Conservation (phyloP, 1,140 invertebrate genomes). For the Eciton burchellii region DNA sequence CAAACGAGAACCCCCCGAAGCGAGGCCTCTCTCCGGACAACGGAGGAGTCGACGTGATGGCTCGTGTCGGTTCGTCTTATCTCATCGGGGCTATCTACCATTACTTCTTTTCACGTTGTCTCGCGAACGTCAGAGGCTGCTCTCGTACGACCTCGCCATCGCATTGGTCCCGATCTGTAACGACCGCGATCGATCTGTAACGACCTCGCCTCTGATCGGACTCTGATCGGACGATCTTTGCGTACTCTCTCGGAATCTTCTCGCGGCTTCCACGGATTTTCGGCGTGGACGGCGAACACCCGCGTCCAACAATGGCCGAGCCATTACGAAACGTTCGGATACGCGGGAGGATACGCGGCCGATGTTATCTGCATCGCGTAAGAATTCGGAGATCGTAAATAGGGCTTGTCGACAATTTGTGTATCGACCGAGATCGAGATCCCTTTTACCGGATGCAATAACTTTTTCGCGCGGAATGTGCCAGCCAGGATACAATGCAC, state of each 20-base stretch:
- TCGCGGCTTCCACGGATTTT: conserved; percentile 53
- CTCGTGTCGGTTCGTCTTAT: conserved; percentile 76
- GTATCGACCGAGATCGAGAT: background rate
- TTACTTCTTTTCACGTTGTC: conserved; percentile 75
- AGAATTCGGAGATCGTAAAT: conserved; percentile 20
- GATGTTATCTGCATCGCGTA: background rate
- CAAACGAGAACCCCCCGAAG: conserved; percentile 71
- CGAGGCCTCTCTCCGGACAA: conserved; percentile 60
- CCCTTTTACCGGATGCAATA: background rate
- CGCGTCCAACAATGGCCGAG: background rate
- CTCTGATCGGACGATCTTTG: conserved; percentile 53
- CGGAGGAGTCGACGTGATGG: conserved; percentile 72
- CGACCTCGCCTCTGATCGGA: conserved; percentile 31
- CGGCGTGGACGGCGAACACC: background rate
- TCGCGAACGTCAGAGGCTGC: conserved; percentile 58
- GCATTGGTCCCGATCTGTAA: conserved; percentile 62
- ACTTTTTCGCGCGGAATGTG: background rate
- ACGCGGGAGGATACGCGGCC: background rate
- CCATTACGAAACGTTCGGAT: conserved; percentile 2
- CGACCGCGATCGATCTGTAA: conserved; percentile 66
- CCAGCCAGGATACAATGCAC: background rate
- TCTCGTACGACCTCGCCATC: conserved; percentile 61
- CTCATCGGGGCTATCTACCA: conserved; percentile 77
- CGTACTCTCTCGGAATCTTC: conserved; percentile 9
- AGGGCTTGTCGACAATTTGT: background rate